Conservation (phyloP, 1,140 invertebrate species). For the Cryptotermes secundus region DNA sequence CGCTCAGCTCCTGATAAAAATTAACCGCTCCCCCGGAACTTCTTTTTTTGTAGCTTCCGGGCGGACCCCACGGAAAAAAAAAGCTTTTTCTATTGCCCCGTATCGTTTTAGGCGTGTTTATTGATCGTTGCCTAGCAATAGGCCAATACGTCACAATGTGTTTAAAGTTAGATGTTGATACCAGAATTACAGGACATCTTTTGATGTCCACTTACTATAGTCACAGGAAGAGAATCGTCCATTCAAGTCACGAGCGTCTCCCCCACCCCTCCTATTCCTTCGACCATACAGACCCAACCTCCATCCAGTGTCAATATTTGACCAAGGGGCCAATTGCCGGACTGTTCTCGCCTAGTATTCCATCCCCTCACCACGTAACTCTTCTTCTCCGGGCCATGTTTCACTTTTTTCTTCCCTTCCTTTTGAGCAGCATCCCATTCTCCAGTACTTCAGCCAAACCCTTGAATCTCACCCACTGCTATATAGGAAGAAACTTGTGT, state of each 20-base stretch:
- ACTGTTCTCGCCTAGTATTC: not conserved
- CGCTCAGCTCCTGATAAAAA: no score
- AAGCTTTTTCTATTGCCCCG: no score
- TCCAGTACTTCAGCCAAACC: not conserved
- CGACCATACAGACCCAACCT: not conserved
- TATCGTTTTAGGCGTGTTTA: no score
- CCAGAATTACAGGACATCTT: not conserved
- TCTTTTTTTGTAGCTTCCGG: no score
- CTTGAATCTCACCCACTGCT: not conserved
- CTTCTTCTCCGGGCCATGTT: not conserved
- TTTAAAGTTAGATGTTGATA: no score
- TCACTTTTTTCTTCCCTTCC: not conserved
- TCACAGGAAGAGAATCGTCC: not conserved
- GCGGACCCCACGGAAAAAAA: no score
- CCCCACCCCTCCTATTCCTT: no score
- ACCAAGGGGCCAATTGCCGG: conserved; percentile 6
- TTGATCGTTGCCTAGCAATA: no score
- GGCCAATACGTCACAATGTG: no score
- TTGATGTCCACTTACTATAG: not conserved
- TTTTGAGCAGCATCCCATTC: not conserved
- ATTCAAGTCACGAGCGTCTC: not conserved
- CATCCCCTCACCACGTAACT: no score
- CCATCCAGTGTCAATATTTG: conserved; percentile 8
- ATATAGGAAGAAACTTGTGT: not conserved
- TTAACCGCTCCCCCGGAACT: no score